Conservation (phyloP, 2,888 invertebrate species). For the Lasioglossum calceatum region DNA sequence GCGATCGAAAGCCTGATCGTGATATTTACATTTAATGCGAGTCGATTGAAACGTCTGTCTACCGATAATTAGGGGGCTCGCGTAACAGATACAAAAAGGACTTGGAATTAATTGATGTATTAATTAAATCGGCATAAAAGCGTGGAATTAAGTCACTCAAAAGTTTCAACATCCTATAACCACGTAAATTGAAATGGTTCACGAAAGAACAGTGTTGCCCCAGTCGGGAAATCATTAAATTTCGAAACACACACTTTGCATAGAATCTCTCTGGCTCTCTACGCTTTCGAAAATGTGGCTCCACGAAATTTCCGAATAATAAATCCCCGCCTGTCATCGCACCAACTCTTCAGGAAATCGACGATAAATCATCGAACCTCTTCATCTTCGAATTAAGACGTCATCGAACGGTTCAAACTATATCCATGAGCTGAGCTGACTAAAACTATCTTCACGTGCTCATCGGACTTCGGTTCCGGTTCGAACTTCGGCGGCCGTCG, state of each 20-base stretch:
- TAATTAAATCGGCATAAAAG: neutral
- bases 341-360: neutral
- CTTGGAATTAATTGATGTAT: neutral
- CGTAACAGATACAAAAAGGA: neutral
- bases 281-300: neutral
- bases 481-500: constrained; percentile 28
- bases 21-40: neutral
- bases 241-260: neutral
- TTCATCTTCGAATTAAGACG: neutral
- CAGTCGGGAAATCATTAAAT: neutral
- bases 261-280: constrained; percentile 2
- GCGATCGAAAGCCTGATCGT: neutral
- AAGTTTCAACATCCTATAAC: neutral
- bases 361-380: neutral
- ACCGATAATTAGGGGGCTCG: neutral
- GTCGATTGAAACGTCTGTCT: neutral
- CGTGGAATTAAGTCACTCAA: neutral
- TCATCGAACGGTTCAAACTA: neutral
- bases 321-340: neutral
- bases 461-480: neutral
- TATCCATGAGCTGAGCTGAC: neutral
- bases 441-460: neutral
- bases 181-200: neutral
- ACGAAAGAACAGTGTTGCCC: neutral
- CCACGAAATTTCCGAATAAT: neutral